These are phyloP conservation scores for Lycia hirtaria DNA, from an alignment of 2,888 invertebrate species.

Conservation along the genomic window DNA sequence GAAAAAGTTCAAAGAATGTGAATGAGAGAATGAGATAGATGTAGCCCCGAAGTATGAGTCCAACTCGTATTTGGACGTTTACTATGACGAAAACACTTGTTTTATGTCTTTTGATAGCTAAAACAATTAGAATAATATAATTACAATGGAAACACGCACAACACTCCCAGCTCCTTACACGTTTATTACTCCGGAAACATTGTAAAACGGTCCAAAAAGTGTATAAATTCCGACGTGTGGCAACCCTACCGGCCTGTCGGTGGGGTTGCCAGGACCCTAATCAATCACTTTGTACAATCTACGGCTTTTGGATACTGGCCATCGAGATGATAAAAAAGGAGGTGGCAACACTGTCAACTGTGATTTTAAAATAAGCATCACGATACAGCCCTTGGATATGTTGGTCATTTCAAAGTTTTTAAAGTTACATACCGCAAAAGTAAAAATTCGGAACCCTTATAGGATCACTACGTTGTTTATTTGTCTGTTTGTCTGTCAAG, in stretches of 20 bases:
- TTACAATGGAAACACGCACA: background rate
- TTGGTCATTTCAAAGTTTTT: too few relatives aligned
- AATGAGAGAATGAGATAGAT: too few relatives aligned
- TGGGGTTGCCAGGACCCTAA: constrained; percentile 20
- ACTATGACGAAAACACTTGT: too few relatives aligned
- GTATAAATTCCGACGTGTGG: constrained; percentile 22
- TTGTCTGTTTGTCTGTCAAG: too few relatives aligned
- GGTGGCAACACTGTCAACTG: background rate
- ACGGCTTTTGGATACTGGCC: constrained; percentile 13
- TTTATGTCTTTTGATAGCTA: too few relatives aligned
- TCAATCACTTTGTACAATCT: constrained; percentile 26
- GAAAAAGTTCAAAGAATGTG: too few relatives aligned
- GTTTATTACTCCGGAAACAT: constrained; percentile 23
- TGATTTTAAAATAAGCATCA: background rate
- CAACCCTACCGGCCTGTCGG: constrained; percentile 10
- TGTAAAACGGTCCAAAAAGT: constrained; percentile 23
- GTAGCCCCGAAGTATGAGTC: too few relatives aligned
- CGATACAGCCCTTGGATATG: too few relatives aligned
- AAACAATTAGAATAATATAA: background rate
- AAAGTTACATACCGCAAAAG: too few relatives aligned
- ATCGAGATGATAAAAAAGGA: background rate
- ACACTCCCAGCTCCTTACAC: constrained; percentile 5
- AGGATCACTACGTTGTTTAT: too few relatives aligned
- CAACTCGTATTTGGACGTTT: too few relatives aligned
- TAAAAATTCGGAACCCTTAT: too few relatives aligned